Base-by-base conservation (phyloP, 2,888 invertebrate genomes). In the Phytoseiulus persimilis region DNA sequence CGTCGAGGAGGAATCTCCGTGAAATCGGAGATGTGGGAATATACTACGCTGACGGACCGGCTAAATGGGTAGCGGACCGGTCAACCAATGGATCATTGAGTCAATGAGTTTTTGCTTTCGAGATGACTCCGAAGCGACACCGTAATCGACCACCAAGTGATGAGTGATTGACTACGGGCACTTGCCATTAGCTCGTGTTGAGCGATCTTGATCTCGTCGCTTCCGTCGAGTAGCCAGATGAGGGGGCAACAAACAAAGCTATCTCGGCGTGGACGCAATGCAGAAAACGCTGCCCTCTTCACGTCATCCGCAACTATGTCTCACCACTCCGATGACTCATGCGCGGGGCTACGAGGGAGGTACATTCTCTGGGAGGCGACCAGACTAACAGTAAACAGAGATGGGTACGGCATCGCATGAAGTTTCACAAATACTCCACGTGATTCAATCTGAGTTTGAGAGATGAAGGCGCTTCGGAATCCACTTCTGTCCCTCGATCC, bases 261-360 rank as follows among this genome's bases (percentile, higher is more conserved):
- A 28, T 14, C 28, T 65, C 18, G 1, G 18, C 65, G 65, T 23
- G 18, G 18, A 28, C 23, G 65, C 65, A 65, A 2, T 28, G 5
- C 65, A 28, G 28, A 65, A 28, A 65, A 65, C 65, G 14, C 18
- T 28, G 28, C 23, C 65, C 11, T 65, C 65, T 23, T 2, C 65
- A 39, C 39, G 39, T 39, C 39, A 39, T 39, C 65, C 23, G 28
- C 65, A 18, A 28, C 65, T 6, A 28, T 65, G 65, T 14, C 65
- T 65, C 65, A 65, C 65, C 65, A 65, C 65, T 65, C 65, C 65
- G 65, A 65, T 65, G 65, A 65, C 65, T 65, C 65, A 65, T 65
- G 23, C 65, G 1, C 65, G 65, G 65, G 65, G 23, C 65, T 65
- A 65, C 65, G 18, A 39, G 23, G 65, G 65, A 65, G 65, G 65